Conservation (phyloP, 2,888 invertebrate species). For the Zele albiditarsus region DNA sequence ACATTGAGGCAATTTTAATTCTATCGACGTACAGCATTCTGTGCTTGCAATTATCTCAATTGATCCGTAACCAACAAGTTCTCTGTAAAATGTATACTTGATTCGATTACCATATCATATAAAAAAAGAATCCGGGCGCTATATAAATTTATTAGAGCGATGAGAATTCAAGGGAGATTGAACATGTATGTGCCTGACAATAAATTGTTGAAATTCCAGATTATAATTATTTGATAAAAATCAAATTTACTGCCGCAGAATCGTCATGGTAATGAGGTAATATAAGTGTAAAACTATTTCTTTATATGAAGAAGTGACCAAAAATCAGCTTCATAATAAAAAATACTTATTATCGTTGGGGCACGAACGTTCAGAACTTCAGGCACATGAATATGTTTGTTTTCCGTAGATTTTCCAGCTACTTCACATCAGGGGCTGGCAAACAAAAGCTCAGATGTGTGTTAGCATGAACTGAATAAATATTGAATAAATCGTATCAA, state of each 20-base stretch:
- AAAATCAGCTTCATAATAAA: too few relatives aligned
- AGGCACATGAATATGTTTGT: too few relatives aligned
- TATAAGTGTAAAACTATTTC: too few relatives aligned
- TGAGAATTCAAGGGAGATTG: background rate
- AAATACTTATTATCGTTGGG: too few relatives aligned
- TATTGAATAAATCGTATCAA: slow-evolving; percentile 52
- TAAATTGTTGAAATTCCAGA: too few relatives aligned
- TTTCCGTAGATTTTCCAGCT: background rate
- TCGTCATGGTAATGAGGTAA: too few relatives aligned
- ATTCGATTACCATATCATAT: slow-evolving; percentile 1
- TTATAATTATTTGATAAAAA: too few relatives aligned
- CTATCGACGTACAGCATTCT: background rate
- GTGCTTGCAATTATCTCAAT: background rate
- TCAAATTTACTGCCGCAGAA: too few relatives aligned
- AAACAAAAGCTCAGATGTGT: slow-evolving; percentile 39
- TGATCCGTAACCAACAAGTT: background rate
- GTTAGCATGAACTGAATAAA: slow-evolving; percentile 57
- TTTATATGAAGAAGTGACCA: too few relatives aligned
- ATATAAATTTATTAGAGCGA: slow-evolving; percentile 16
- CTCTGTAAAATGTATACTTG: background rate
- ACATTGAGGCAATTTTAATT: background rate
- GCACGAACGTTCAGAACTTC: too few relatives aligned
- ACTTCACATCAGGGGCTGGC: background rate
- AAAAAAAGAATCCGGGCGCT: background rate
- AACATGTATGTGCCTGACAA: background rate